Base-by-base conservation (phyloP, 2,888 invertebrate species). In the Candidula unifasciata region DNA sequence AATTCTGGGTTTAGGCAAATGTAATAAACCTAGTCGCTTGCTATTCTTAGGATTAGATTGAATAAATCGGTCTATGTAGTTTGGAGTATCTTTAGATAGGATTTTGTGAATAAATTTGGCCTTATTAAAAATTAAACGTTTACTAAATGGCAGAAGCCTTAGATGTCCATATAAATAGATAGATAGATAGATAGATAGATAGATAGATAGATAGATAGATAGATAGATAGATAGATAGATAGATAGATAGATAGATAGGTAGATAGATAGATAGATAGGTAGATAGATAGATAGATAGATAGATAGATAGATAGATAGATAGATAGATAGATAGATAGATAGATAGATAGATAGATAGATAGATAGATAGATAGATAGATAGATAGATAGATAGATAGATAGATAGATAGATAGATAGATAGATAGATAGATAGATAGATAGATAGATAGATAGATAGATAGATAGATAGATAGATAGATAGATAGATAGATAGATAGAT, bases 141-240 rank as follows among this genome's bases (percentile, higher is more conserved):
- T n/a, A n/a, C n/a, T n/a, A n/a, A n/a, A n/a, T n/a, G n/a, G n/a
- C n/a, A n/a, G n/a, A n/a, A n/a, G n/a, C n/a, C n/a, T n/a, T n/a
- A n/a, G n/a, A n/a, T n/a, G n/a, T n/a, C n/a, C n/a, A n/a, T n/a
- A n/a, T n/a, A n/a, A n/a, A n/a, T n/a, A n/a, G n/a, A n/a, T 35
- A 73, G 73, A 73, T 35, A 73, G 73, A 73, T 37, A 37, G 73
- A 73, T 35, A 37, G 73, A 73, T 35, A 37, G 73, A 73, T 35
- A 73, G 73, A 35, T 35, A 73, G 73, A 35, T 35, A 73, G 37
- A 18, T 37, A 73, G 73, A 35, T 35, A 73, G 73, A 35, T 35
- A 73, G 35, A 18, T 35, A 73, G 73, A 35, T 35, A 73, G 73
- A 18, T 37, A 73, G 73, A 73, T 35, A 73, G 73, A 73, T 35